Evolutionary conservation across 2,888 invertebrate genomes (phyloP).

Genomic region (Leptura quadrifasciata): DNA sequence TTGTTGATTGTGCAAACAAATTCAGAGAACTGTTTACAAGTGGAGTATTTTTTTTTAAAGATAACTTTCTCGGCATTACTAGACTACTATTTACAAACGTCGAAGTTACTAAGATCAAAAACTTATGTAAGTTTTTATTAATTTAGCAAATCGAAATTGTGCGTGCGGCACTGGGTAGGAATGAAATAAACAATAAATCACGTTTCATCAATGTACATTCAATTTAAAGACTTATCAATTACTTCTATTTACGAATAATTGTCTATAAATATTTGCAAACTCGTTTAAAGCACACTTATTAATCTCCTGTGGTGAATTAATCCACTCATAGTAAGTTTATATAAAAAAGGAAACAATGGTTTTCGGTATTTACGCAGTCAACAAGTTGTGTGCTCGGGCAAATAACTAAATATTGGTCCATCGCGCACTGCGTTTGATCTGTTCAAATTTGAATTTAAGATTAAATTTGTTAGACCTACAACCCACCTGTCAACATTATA

Average conservation of each 20-base stretch:
- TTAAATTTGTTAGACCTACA: constrained; percentile 74
- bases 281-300: constrained; percentile 40
- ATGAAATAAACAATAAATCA: neutral
- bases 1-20: too few species aligned
- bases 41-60: too few species aligned
- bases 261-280: constrained; percentile 41
- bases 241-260: constrained; percentile 26
- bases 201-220: neutral
- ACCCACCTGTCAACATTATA: constrained; percentile 72
- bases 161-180: neutral
- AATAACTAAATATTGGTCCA: constrained; percentile 75
- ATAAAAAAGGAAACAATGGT: constrained; percentile 72
- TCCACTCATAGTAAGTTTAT: constrained; percentile 46
- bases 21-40: too few species aligned
- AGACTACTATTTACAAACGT: too few species aligned
- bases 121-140: too few species aligned
- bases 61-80: too few species aligned
- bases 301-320: constrained; percentile 45
- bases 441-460: constrained; percentile 75
- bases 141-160: neutral
- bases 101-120: too few species aligned
- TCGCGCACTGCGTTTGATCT: constrained; percentile 73
- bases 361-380: constrained; percentile 73
- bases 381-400: constrained; percentile 74
- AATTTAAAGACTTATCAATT: constrained; percentile 15